These are phyloP conservation scores for Phataginus tricuspis DNA, from an alignment of 2,797 vertebrate genomes.

Conservation along the genomic window DNA sequence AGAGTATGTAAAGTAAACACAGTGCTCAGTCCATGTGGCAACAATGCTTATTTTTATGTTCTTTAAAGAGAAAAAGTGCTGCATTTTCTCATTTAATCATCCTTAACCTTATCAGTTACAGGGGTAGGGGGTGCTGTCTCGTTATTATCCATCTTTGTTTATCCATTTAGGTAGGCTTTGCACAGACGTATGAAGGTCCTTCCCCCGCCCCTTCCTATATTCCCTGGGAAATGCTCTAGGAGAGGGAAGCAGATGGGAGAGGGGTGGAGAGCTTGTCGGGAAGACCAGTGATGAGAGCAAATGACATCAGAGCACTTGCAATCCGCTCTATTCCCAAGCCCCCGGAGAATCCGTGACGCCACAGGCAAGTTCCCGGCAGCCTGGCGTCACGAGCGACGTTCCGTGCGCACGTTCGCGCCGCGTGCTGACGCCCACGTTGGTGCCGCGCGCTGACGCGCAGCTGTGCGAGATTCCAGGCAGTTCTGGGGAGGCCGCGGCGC, in stretches of 20 bases:
- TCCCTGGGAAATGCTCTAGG: not conserved
- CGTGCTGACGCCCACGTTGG: slow-evolving; percentile 72
- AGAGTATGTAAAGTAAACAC: not conserved
- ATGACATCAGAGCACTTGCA: not conserved
- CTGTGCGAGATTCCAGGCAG: slow-evolving; percentile 78
- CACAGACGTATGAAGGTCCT: not conserved
- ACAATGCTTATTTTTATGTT: not conserved
- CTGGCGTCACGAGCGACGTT: not conserved
- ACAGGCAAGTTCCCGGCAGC: not conserved
- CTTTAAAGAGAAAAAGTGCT: too few relatives aligned
- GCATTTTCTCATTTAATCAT: not conserved
- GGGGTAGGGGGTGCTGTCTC: not conserved
- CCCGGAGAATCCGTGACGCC: not conserved
- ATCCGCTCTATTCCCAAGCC: not conserved
- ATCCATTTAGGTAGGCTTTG: not conserved
- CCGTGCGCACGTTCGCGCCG: not conserved
- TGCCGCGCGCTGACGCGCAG: slow-evolving; percentile 76
- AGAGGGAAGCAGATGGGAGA: not conserved
- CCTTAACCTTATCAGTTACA: not conserved
- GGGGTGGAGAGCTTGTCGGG: not conserved
- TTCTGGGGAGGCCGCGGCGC: slow-evolving; percentile 62
- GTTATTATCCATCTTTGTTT: not conserved
- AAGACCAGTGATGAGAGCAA: not conserved
- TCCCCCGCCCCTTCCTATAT: not conserved
- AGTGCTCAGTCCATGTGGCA: not conserved